Evolutionary conservation across 2,113 vertebrate species (phyloP).

Genomic region (Donacobius atricapilla): DNA sequence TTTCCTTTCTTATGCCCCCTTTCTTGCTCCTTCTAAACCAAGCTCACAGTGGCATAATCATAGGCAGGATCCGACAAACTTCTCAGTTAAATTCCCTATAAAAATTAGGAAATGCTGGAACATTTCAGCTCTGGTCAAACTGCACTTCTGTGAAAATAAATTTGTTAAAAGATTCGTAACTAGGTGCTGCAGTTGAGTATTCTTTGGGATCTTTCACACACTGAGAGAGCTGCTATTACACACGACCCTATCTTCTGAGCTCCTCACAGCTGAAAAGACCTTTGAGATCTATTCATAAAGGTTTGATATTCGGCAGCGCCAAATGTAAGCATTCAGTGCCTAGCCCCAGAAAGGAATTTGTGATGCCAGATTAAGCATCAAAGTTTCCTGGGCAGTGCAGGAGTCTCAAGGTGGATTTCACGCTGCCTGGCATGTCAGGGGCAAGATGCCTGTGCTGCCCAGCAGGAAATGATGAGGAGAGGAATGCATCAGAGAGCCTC

Average conservation of each 20-base stretch:
- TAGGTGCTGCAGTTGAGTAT: not conserved
- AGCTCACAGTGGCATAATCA: not conserved
- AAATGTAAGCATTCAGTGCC: not conserved
- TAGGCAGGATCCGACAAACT: not conserved
- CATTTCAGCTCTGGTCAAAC: not conserved
- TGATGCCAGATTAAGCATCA: conserved; percentile 23
- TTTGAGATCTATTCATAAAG: not conserved
- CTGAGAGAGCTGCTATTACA: not conserved
- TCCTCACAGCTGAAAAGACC: not conserved
- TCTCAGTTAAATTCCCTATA: not conserved
- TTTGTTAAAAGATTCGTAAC: not conserved
- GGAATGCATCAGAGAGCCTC: not conserved
- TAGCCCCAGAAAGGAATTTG: conserved; percentile 59
- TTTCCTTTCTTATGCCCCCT: not conserved
- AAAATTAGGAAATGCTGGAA: not conserved
- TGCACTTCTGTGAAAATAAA: not conserved
- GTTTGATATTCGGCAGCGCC: not conserved
- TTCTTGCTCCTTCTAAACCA: not conserved
- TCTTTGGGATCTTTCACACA: not conserved
- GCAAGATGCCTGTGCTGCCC: not conserved
- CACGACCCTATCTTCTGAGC: not conserved
- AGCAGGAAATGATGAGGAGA: not conserved
- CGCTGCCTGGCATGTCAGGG: not conserved
- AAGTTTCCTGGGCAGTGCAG: not conserved
- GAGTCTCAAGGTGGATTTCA: not conserved